Evolutionary conservation across 2,888 invertebrate species (phyloP), one percentile per base, ranked within the genome.

Genomic region (Netelia inedita): DNA sequence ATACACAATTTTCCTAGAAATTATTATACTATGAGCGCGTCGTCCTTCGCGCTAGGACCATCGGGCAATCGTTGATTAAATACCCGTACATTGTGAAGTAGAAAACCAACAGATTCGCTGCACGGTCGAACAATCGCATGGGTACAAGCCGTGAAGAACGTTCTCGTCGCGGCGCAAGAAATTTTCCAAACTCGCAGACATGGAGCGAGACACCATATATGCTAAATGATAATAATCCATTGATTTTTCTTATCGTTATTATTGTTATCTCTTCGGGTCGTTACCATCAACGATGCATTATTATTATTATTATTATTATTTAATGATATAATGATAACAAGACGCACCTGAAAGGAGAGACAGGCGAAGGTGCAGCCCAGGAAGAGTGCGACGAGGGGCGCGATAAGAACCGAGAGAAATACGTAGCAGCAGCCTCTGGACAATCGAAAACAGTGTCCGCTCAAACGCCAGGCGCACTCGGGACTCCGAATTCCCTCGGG

Each of bases 121-220:
- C 95, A 91, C 0, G 97, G 96, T 8, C 95, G 95, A n/a, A 96
- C 94, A 1, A 95, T 93, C 1, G 96, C 96, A 1, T 96, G 95
- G 89, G 96, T 94, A 88, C 95, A 94, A 0, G 95, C 94, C 66
- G 94, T 94, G 78, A 95, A 94, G 91, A 96, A 95, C 5, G 95
- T 95, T 68, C 96, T 95, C 0, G 95, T 93, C 1, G 96, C 95
- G 0, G 95, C 95, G 91, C 95, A 96, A 91, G 95, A 95, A 90
- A 97, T 96, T 93, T 96, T 96, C 93, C 95, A 95, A 83, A 95
- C 95, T 80, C 96, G 95, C 71, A 97, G 93, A 82, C 95, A 95
- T 0, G 97, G 97, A 0, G 95, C 96, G 46, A 96, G 94, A 91
- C 96, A 96, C 97, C 97, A 97, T 90, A 97, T 96, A 94, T 97